phyloP scores from a whole-genome alignment of 2,888 invertebrate genomes.

The Onthophagus sagittarius region DNA sequence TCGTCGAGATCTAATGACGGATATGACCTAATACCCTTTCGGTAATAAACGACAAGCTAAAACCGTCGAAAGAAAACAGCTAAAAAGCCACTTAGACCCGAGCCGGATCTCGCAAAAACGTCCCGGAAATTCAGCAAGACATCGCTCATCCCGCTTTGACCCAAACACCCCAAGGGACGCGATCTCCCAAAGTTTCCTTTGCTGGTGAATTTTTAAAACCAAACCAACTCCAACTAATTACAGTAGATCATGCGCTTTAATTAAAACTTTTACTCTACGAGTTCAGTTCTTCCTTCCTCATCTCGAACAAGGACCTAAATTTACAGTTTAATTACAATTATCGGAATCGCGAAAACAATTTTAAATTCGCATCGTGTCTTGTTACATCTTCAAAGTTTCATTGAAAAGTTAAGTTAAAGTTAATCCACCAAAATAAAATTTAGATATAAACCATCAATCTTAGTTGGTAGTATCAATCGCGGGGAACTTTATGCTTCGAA shows the following conservation, averaged over 20 bases:
- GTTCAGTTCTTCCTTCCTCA: neutral
- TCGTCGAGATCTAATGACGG: neutral
- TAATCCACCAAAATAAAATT: too few species aligned
- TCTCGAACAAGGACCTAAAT: neutral
- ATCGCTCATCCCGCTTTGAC: neutral
- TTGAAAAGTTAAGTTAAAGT: neutral
- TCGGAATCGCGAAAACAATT: neutral
- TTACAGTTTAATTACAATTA: conserved; percentile 10
- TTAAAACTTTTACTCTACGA: conserved; percentile 1
- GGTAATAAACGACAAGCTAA: neutral
- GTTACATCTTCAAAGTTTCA: neutral
- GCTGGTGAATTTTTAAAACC: conserved; percentile 9
- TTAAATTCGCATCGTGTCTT: neutral
- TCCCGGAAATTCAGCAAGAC: neutral
- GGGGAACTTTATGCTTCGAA: neutral
- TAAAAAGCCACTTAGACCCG: neutral
- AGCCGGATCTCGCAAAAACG: neutral
- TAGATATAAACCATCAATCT: too few species aligned
- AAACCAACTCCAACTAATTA: conserved; percentile 9
- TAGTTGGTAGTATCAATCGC: neutral
- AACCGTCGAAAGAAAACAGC: neutral
- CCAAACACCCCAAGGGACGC: neutral
- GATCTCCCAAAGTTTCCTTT: neutral
- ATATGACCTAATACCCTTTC: neutral
- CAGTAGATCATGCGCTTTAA: conserved; percentile 11